Evolutionary conservation across 2,888 invertebrate species (phyloP).

Genomic region (Nudaria mundana): DNA sequence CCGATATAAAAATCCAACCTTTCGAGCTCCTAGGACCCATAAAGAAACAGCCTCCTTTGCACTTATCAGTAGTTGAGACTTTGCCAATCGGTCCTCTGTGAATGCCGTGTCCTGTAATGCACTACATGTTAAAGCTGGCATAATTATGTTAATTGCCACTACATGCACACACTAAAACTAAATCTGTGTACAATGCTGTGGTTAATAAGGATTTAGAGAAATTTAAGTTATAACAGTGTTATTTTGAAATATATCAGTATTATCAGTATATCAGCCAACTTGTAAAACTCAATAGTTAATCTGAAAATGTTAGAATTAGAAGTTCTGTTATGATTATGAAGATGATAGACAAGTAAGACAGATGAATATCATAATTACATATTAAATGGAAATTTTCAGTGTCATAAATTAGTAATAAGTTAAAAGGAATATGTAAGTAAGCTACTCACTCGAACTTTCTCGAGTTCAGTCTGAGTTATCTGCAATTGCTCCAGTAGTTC

Average conservation of each 20-base stretch:
- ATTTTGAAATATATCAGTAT: slow-evolving; percentile 13
- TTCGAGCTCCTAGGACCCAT: slow-evolving; percentile 96
- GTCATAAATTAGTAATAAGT: slow-evolving; percentile 13
- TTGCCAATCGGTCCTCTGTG: slow-evolving; percentile 84
- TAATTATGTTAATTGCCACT: slow-evolving; percentile 71
- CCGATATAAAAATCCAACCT: slow-evolving; percentile 84
- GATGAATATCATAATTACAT: slow-evolving; percentile 8
- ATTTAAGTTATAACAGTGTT: slow-evolving; percentile 23
- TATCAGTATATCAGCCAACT: slow-evolving; percentile 13
- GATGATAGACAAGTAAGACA: slow-evolving; percentile 17
- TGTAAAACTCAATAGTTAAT: slow-evolving; percentile 16
- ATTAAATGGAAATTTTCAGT: slow-evolving; percentile 24
- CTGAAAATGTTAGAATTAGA: slow-evolving; percentile 27
- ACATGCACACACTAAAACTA: slow-evolving; percentile 63
- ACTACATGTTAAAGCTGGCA: slow-evolving; percentile 75
- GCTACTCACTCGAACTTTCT: slow-evolving; percentile 90
- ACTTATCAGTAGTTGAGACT: slow-evolving; percentile 92
- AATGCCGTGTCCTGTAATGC: slow-evolving; percentile 87
- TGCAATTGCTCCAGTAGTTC: slow-evolving; percentile 91
- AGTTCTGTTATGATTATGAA: slow-evolving; percentile 18
- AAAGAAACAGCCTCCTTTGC: slow-evolving; percentile 96
- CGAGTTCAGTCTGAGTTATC: slow-evolving; percentile 92
- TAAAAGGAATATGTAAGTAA: not conserved
- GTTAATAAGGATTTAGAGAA: slow-evolving; percentile 37
- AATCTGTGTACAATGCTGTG: slow-evolving; percentile 39